Conservation (phyloP, 37 sponge, comb jelly and placozoan genomes). For the Halichondria panicea region DNA sequence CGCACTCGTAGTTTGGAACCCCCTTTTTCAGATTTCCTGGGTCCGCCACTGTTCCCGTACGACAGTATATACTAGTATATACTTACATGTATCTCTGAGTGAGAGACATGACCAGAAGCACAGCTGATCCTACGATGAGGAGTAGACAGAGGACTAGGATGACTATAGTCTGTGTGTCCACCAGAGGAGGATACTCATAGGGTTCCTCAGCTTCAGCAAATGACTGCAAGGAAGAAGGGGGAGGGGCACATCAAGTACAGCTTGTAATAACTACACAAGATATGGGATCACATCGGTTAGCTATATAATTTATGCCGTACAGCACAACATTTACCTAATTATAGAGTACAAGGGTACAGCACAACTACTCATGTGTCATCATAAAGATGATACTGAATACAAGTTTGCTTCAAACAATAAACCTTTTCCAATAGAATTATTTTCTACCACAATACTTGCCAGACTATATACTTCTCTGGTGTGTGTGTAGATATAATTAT, state of each 20-base stretch:
- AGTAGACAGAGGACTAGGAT: constrained; percentile 41
- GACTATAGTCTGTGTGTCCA: constrained; percentile 46
- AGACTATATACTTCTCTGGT: constrained; percentile 1
- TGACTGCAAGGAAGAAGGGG: neutral
- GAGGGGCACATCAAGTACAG: neutral
- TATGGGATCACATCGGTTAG: too few species aligned
- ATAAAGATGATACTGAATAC: too few species aligned
- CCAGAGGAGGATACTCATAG: constrained; percentile 1
- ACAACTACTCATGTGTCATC: too few species aligned
- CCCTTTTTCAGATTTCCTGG: neutral
- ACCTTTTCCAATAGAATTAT: too few species aligned
- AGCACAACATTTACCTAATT: too few species aligned
- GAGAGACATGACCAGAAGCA: constrained; percentile 16
- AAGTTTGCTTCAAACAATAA: too few species aligned
- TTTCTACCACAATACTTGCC: too few species aligned
- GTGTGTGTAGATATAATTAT: neutral
- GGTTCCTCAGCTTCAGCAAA: constrained; percentile 2
- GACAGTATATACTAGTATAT: neutral
- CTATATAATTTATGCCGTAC: too few species aligned
- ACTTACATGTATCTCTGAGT: constrained; percentile 61
- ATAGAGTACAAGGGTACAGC: too few species aligned
- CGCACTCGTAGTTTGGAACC: neutral
- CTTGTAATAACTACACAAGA: neutral
- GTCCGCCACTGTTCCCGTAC: neutral
- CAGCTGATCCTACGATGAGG: constrained; percentile 23